Evolutionary conservation across 2,113 vertebrate genomes (phyloP).

Genomic region (Pteronura brasiliensis): DNA sequence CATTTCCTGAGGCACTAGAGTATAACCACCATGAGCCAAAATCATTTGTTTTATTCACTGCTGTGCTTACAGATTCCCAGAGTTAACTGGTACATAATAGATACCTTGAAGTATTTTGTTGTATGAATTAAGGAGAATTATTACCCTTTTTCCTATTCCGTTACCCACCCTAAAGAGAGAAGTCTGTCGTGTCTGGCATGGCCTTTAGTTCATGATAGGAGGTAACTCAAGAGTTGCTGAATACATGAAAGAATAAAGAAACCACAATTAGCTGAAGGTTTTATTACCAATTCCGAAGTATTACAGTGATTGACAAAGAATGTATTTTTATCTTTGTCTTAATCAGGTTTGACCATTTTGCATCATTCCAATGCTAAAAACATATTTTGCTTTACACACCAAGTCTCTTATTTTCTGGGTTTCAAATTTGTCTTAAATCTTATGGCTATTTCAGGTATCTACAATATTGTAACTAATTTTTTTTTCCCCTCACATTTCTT

Average conservation of each 20-base stretch:
- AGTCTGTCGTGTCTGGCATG: not conserved
- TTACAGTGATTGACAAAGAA: not conserved
- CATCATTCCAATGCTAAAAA: not conserved
- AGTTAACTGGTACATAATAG: not conserved
- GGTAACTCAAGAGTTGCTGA: not conserved
- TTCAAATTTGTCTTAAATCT: not conserved
- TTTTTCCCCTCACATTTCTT: not conserved
- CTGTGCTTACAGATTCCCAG: not conserved
- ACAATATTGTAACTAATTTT: not conserved
- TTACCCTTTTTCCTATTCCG: not conserved
- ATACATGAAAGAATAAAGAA: not conserved
- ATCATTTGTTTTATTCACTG: not conserved
- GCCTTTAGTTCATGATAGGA: not conserved
- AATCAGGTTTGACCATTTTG: not conserved
- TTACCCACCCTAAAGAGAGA: not conserved
- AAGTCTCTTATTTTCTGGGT: not conserved
- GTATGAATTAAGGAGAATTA: not conserved
- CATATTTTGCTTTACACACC: not conserved
- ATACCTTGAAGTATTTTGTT: not conserved
- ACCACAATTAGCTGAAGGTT: not conserved
- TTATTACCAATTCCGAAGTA: not conserved
- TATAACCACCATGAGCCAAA: not conserved
- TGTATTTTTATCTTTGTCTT: not conserved
- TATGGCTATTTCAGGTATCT: not conserved
- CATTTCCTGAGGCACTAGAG: not conserved